Evolutionary conservation across 2,888 invertebrate genomes (phyloP).

Genomic region (Abscondita cerata): DNA sequence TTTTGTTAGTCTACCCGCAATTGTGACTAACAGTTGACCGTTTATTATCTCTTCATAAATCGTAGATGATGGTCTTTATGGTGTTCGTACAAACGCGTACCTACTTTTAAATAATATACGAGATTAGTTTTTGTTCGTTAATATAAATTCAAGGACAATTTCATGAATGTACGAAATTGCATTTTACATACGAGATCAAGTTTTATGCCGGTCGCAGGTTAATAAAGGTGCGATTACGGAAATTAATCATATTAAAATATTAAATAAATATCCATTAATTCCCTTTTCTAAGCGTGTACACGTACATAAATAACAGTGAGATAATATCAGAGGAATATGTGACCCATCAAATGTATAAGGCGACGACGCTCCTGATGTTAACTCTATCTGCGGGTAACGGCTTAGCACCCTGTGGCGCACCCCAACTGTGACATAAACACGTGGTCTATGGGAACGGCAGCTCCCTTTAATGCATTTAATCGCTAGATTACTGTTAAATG

Average conservation of each 20-base stretch:
- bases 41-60: slow-evolving; percentile 12
- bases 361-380: slow-evolving; percentile 48
- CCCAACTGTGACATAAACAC: slow-evolving; percentile 43
- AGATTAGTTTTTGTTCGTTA: background rate
- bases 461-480: slow-evolving; percentile 50
- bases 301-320: slow-evolving; percentile 46
- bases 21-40: slow-evolving; percentile 6
- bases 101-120: background rate
- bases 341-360: slow-evolving; percentile 46
- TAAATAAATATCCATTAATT: slow-evolving; percentile 55
- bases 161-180: slow-evolving; percentile 1
- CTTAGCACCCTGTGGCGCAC: slow-evolving; percentile 45
- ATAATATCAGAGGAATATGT: slow-evolving; percentile 45
- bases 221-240: slow-evolving; percentile 20
- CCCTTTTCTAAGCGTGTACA: slow-evolving; percentile 52
- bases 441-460: slow-evolving; percentile 49
- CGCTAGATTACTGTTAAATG: slow-evolving; percentile 43
- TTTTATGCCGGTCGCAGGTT: slow-evolving; percentile 1
- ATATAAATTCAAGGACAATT: background rate
- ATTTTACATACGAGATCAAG: slow-evolving; percentile 8
- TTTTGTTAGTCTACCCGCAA: slow-evolving; percentile 13
- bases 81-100: background rate
- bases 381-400: slow-evolving; percentile 50
- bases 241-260: slow-evolving; percentile 30
- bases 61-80: background rate